Evolutionary conservation across 2,113 vertebrate species (phyloP).

Genomic region (Coregonus clupeaformis): DNA sequence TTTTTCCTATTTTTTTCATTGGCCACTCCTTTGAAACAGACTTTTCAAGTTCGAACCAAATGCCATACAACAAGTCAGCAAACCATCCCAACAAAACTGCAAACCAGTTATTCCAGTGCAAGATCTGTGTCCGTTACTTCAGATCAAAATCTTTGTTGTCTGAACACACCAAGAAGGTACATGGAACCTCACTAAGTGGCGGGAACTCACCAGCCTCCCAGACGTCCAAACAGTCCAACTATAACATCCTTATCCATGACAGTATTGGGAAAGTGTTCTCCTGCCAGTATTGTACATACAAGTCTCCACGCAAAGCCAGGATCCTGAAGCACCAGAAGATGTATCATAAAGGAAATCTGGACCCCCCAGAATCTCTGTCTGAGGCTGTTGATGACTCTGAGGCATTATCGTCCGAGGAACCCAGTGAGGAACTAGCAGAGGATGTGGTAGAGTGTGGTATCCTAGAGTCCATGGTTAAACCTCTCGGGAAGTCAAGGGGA

Average conservation of each 20-base stretch:
- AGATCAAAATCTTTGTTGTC: slow-evolving; percentile 93
- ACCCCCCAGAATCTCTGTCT: slow-evolving; percentile 66
- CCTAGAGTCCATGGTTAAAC: slow-evolving; percentile 87
- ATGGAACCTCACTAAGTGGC: slow-evolving; percentile 72
- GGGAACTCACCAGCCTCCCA: slow-evolving; percentile 71
- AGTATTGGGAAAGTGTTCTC: slow-evolving; percentile 90
- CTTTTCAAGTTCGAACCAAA: slow-evolving; percentile 81
- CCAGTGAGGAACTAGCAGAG: slow-evolving; percentile 78
- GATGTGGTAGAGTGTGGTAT: slow-evolving; percentile 83
- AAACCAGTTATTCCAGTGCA: slow-evolving; percentile 91
- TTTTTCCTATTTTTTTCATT: slow-evolving; percentile 68
- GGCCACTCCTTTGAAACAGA: slow-evolving; percentile 81
- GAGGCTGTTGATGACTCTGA: slow-evolving; percentile 70
- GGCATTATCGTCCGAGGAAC: slow-evolving; percentile 75
- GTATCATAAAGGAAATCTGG: slow-evolving; percentile 86
- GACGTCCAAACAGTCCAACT: slow-evolving; percentile 80
- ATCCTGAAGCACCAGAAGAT: slow-evolving; percentile 95
- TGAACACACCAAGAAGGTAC: slow-evolving; percentile 94
- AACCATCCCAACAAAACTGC: slow-evolving; percentile 80
- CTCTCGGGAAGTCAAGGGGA: slow-evolving; percentile 81
- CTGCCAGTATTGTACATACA: slow-evolving; percentile 96
- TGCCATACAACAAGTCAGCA: slow-evolving; percentile 80
- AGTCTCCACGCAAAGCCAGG: slow-evolving; percentile 88
- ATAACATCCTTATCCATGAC: slow-evolving; percentile 83
- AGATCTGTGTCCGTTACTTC: slow-evolving; percentile 97